Percentiles rank a stretch among this genome's conserved stretches.
Conservation (phyloP, 2,797 vertebrate genomes). For the Microcaecilia unicolor region DNA sequence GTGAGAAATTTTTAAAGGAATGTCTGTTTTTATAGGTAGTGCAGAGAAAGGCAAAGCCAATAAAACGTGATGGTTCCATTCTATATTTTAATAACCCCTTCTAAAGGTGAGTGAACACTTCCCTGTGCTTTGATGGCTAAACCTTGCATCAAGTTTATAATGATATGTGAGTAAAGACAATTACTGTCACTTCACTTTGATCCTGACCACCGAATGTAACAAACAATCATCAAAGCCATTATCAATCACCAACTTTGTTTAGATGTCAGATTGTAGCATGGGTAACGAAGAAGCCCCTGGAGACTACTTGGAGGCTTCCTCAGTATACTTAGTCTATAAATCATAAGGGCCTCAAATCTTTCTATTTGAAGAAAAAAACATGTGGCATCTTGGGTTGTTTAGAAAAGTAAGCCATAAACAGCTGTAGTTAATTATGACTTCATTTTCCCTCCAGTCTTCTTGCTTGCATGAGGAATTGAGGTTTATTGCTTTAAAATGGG, state of each 20-base stretch:
- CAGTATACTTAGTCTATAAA: constrained; percentile 30
- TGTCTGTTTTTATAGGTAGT: constrained; percentile 65
- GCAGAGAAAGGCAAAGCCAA: constrained; percentile 63
- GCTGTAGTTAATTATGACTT: constrained; percentile 60
- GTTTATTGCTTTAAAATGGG: constrained; percentile 55
- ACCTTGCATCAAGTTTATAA: constrained; percentile 43
- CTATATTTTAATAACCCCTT: constrained; percentile 64
- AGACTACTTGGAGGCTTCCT: constrained; percentile 25
- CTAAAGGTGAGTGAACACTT: constrained; percentile 52
- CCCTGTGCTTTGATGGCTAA: constrained; percentile 50
- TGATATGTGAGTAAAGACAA: constrained; percentile 40
- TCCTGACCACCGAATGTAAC: constrained; percentile 27
- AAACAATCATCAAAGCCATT: constrained; percentile 31
- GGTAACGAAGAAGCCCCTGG: constrained; percentile 15
- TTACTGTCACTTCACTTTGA: constrained; percentile 45
- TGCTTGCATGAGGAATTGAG: constrained; percentile 45
- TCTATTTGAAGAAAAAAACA: constrained; percentile 3
- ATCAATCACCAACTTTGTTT: constrained; percentile 10
- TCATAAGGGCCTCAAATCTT: background rate
- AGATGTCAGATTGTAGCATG: background rate
- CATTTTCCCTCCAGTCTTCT: constrained; percentile 46
- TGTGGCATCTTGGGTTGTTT: constrained; percentile 18
- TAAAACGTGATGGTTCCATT: constrained; percentile 56
- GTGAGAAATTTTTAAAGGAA: constrained; percentile 53
- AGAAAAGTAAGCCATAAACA: constrained; percentile 36